Conservation (phyloP, 2,113 vertebrate genomes). For the Bos taurus region ARS-UCD2.0 NC_037335.1:79496501-79497000, state of each 20-base stretch:
- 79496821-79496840: conserved; percentile 54
- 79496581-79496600: conserved; percentile 57
- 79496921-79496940: conserved; percentile 82
- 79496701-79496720: conserved; percentile 72
- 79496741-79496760: conserved; percentile 60
- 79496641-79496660: conserved; percentile 67
- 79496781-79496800: conserved; percentile 75
- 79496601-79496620: conserved; percentile 74
- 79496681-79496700: conserved; percentile 50
- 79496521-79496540: conserved; percentile 67
- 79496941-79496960: conserved; percentile 43
- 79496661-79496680: conserved; percentile 57
- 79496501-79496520: conserved; percentile 58
- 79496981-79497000: conserved; percentile 60
- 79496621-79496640: conserved; percentile 74
- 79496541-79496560: conserved; percentile 79
- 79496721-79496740: conserved; percentile 73
- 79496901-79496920: conserved; percentile 80
- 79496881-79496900: conserved; percentile 72
- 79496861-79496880: conserved; percentile 73
- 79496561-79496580: conserved; percentile 34
- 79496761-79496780: conserved; percentile 72
- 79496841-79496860: conserved; percentile 75
- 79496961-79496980: conserved; percentile 60
- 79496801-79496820: conserved; percentile 6